Base-by-base conservation (phyloP, 2,113 vertebrate genomes). In the Paracanthobrama guichenoti region DNA sequence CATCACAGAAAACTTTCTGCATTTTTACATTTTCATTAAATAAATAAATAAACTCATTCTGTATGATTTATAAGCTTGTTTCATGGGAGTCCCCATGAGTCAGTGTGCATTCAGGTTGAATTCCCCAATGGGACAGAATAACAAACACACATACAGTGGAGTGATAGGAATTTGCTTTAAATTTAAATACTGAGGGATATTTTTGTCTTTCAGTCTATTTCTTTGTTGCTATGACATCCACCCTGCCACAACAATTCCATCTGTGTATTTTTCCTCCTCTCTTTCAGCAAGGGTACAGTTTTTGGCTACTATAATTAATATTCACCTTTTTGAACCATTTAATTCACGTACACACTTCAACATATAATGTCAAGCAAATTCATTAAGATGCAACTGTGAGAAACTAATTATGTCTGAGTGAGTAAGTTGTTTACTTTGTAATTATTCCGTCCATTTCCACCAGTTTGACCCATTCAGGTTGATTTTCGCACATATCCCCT, bases 181-280 rank as follows among this genome's bases (percentile, higher is more conserved):
- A 39, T 55, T 60, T 13, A 62, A 26, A 73, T 81, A 24, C n/a
- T 74, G 62, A 79, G 35, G 69, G 71, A 50, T 35, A 50, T 84
- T 39, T 55, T 42, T 9, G 62, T 71, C 24, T 50, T 20, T 48
- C 64, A 75, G 55, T 53, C 39, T 66, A 42, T 73, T 24, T 31
- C 26, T 55, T 71, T 87, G 77, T 76, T 39, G 24, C 83, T n/a
- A 44, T 73, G 53, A 42, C 42, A 69, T 46, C 71, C 39, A 67
- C 42, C 57, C 26, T 10, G 59, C 59, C 69, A 77, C 85, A 46
- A 83, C 20, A 10, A 89, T 75, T 81, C 64, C 50, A 79, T 69
- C 9, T 86, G 84, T 72, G 44, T 28, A 74, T 66, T 84, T 82
- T 83, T 75, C 11, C 44, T 84, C 77, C 13, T 6, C 75, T 88